phyloP scores from a whole-genome alignment of 2,113 vertebrate genomes.

The Myrmophylax atrothorax region DNA sequence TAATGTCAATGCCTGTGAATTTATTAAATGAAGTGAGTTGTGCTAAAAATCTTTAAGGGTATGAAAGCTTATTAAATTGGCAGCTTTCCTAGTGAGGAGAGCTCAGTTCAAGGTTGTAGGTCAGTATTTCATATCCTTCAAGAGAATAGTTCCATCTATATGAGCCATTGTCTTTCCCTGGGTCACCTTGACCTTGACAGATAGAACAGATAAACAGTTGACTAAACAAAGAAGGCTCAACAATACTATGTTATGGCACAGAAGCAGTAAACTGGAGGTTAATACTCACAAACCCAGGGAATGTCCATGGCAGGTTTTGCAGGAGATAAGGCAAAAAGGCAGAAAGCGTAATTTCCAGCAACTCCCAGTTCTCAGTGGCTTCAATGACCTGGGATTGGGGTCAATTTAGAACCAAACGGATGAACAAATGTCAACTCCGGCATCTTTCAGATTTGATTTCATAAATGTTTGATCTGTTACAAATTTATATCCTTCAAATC shows the following conservation, averaged over 20 bases:
- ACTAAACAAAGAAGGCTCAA: not conserved
- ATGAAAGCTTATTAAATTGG: not conserved
- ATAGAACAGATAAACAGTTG: not conserved
- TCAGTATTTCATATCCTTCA: not conserved
- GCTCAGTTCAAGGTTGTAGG: not conserved
- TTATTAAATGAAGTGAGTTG: not conserved
- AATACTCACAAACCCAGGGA: not conserved
- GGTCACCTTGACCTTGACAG: not conserved
- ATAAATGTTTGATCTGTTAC: not conserved
- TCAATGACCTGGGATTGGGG: rapidly evolving
- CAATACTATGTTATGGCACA: not conserved
- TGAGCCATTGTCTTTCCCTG: not conserved
- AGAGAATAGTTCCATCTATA: not conserved
- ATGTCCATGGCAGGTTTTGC: not conserved
- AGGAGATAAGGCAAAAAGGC: not conserved
- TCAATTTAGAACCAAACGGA: not conserved
- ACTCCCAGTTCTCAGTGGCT: not conserved
- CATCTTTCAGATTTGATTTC: not conserved
- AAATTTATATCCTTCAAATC: not conserved
- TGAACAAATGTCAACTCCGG: rapidly evolving
- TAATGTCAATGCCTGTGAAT: not conserved
- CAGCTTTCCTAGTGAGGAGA: not conserved
- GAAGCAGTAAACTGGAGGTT: not conserved
- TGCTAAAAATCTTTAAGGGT: not conserved
- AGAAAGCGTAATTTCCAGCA: rapidly evolving